Evolutionary conservation across 1,140 invertebrate species (phyloP).

Genomic region (Drosophila pseudoananassae): DNA sequence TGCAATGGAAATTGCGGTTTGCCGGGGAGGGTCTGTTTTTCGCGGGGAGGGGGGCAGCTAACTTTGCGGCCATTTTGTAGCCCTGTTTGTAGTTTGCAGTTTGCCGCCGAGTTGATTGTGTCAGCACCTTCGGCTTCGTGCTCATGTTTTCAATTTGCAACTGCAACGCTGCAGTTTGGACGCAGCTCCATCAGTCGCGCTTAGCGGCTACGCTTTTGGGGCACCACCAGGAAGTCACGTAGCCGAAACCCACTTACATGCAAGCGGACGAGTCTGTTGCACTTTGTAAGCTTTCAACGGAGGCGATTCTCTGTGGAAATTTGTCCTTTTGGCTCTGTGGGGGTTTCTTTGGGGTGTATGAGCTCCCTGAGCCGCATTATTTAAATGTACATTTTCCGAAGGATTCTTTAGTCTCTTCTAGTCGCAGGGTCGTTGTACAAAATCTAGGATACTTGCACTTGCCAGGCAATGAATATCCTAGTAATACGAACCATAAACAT

Average conservation of each 20-base stretch:
- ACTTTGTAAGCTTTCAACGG: constrained; percentile 65
- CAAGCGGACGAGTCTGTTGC: constrained; percentile 32
- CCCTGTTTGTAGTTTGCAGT: constrained; percentile 4
- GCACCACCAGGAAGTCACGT: constrained; percentile 70
- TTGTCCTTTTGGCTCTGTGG: constrained; percentile 58
- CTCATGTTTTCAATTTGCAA: constrained; percentile 77
- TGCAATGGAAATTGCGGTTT: constrained; percentile 37
- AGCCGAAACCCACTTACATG: constrained; percentile 29
- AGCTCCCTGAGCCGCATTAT: neutral
- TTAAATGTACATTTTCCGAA: no score
- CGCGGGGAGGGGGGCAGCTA: constrained; percentile 54
- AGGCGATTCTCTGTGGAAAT: constrained; percentile 25
- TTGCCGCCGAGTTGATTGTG: constrained; percentile 16
- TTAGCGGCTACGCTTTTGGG: constrained; percentile 31
- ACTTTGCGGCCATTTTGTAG: constrained; percentile 68
- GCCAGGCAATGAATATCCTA: no score
- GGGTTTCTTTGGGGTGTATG: no score
- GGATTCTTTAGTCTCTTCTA: no score
- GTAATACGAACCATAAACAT: no score
- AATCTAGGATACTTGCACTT: no score
- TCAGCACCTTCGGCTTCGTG: constrained; percentile 53
- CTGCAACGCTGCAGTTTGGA: constrained; percentile 69
- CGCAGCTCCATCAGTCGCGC: constrained; percentile 60
- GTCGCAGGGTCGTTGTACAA: no score
- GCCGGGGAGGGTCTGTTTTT: constrained; percentile 7